phyloP scores from a whole-genome alignment of 92 coral and sea anemone genomes.

The Nematostella vectensis region DNA sequence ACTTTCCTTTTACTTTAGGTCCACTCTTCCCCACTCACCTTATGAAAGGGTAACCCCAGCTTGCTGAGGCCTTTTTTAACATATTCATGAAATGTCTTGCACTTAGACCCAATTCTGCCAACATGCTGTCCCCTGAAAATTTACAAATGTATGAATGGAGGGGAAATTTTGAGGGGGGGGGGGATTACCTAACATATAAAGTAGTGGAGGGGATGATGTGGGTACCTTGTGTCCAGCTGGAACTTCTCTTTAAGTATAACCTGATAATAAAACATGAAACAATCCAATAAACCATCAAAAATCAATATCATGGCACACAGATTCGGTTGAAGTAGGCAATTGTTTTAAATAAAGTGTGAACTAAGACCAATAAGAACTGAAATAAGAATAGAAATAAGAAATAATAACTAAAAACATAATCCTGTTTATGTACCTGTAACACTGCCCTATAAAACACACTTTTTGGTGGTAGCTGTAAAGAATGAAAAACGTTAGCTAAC shows the following conservation, averaged over 20 bases:
- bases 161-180: not conserved
- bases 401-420: too few relatives aligned
- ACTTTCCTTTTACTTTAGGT: too few relatives aligned
- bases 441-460: constrained; percentile 65
- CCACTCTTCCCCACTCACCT: too few relatives aligned
- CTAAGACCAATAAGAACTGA: too few relatives aligned
- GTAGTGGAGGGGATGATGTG: too few relatives aligned
- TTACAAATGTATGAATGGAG: not conserved
- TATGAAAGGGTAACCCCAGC: constrained; percentile 29
- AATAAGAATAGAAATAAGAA: too few relatives aligned
- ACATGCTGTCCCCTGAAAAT: constrained; percentile 60
- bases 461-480: constrained; percentile 48
- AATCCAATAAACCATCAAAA: too few relatives aligned
- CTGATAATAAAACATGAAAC: constrained; percentile 11
- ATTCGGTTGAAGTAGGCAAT: too few relatives aligned
- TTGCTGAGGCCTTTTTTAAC: constrained; percentile 42
- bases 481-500: not conserved
- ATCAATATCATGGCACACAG: too few relatives aligned
- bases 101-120: constrained; percentile 67
- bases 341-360: too few relatives aligned
- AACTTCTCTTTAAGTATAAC: constrained; percentile 72
- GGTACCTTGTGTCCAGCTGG: constrained; percentile 72
- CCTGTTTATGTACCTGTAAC: constrained; percentile 77
- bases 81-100: constrained; percentile 58
- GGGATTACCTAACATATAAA: too few relatives aligned